Evolutionary conservation across 2,113 vertebrate species (phyloP), one percentile per base, ranked within the genome.

Genomic region (Sciurus niger): DNA sequence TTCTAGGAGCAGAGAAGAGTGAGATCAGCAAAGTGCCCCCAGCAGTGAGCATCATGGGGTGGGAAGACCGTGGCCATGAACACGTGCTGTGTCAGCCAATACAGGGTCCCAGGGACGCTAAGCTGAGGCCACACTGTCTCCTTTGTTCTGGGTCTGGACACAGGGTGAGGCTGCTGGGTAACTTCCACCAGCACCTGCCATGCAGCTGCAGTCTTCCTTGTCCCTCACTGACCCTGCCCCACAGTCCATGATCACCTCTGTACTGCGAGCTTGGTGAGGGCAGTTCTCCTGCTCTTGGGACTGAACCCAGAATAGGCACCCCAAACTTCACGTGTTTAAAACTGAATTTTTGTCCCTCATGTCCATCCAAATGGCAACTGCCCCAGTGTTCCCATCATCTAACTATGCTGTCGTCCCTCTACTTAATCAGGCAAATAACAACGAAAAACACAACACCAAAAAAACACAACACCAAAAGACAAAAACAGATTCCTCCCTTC

Each of bases 201-300:
- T 17, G 43, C 72, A 48, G 9, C 72, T 13, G 9, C 58, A 4
- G 32, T 32, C 32, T 25, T 55, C 55, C 43, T 17, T 37, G 4
- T 3, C 37, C 9, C 10, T 40, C 8, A 4, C 2, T 9, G 8
- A 4, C n/a, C 78, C 10, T 46, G 14, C 14, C 10, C 25, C 55
- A 24, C 14, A 3, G 17, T 20, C 17, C 17, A 65, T 32, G 11
- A 0, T 20, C 6, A 22, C 8, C 22, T 13, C 46, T 1, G 30
- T 1, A 11, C 13, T 28, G 14, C 9, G 63, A 48, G 46, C 30
- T 77, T 28, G 30, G 1, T 5, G 22, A 46, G 17, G 43, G 46
- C 14, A 46, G n/a, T 32, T 4, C 55, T 58, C 32, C 60, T n/a
- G 46, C 68, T 83, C 11, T 7, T 48, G 10, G 18, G 25, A 40